Conservation (phyloP, 1,140 invertebrate species). For the Melitaea cinxia region DNA sequence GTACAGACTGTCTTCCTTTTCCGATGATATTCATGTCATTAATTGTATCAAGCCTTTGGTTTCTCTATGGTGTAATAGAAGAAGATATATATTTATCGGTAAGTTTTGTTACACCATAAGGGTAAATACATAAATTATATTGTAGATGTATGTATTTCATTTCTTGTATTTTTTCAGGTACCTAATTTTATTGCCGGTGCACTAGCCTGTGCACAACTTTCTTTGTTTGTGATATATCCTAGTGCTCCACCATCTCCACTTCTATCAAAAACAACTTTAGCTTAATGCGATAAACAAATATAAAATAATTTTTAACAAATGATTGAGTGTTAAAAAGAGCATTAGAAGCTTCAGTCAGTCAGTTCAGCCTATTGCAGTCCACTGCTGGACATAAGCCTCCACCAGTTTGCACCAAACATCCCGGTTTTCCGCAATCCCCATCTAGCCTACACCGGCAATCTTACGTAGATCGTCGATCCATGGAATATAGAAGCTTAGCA, state of each 20-base stretch:
- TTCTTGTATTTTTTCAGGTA: conserved; percentile 77
- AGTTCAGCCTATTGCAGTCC: no score
- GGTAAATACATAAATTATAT: background rate
- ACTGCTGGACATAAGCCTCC: no score
- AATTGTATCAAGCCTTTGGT: conserved; percentile 89
- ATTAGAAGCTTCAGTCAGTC: background rate
- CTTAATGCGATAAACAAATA: conserved; percentile 34
- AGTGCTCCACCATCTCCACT: conserved; percentile 55
- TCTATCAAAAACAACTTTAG: conserved; percentile 49
- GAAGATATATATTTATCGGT: conserved; percentile 88
- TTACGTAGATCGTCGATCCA: no score
- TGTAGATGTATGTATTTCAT: background rate
- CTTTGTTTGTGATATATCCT: conserved; percentile 87
- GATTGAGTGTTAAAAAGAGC: background rate
- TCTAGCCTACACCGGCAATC: no score
- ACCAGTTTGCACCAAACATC: no score
- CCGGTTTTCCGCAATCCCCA: no score
- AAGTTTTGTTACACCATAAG: conserved; percentile 41
- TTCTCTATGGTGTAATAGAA: conserved; percentile 87
- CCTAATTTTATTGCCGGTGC: conserved; percentile 88
- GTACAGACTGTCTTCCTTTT: conserved; percentile 89
- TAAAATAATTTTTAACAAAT: background rate
- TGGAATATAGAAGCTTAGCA: no score
- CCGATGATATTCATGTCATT: conserved; percentile 89
- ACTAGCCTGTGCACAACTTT: conserved; percentile 86